Conservation (phyloP, 2,888 invertebrate species). For the Leucophenga montana region DNA sequence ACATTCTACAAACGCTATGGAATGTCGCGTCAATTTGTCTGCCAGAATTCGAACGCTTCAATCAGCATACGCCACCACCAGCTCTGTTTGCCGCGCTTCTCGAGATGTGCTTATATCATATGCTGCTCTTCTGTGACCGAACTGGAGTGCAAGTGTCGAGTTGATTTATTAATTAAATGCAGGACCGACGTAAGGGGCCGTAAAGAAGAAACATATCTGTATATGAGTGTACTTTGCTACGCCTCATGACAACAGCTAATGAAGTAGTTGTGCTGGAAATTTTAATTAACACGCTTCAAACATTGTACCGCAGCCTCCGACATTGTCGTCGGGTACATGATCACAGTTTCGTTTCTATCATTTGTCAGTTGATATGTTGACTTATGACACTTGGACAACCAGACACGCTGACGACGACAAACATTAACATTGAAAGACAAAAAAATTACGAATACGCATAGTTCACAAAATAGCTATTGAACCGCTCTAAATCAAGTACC, state of each 20-base stretch:
- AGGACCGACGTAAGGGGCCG: conserved; percentile 39
- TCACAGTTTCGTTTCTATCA: neutral
- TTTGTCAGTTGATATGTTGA: conserved; percentile 55
- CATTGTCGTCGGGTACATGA: neutral
- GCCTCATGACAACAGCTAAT: conserved; percentile 47
- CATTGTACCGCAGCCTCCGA: conserved; percentile 20
- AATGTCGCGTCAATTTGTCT: conserved; percentile 37
- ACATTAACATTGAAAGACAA: neutral
- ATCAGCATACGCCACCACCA: conserved; percentile 13
- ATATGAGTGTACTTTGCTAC: too few species aligned
- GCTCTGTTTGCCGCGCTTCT: neutral
- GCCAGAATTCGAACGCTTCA: conserved; percentile 35
- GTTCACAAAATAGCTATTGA: neutral
- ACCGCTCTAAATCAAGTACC: too few species aligned
- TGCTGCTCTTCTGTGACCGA: neutral
- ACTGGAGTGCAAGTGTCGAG: conserved; percentile 66
- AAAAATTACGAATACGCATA: conserved; percentile 16
- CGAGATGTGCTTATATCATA: neutral
- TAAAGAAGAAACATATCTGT: too few species aligned
- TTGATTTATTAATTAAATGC: conserved; percentile 72
- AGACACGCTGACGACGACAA: conserved; percentile 19
- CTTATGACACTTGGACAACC: conserved; percentile 59
- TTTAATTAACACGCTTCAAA: conserved; percentile 58
- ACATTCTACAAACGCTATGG: conserved; percentile 17
- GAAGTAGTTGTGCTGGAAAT: conserved; percentile 52